A percentile compares a stretch with the other conserved stretches of the same genome.
phyloP scores from a whole-genome alignment of 2,888 invertebrate genomes.

The Chrysodeixis includens region DNA sequence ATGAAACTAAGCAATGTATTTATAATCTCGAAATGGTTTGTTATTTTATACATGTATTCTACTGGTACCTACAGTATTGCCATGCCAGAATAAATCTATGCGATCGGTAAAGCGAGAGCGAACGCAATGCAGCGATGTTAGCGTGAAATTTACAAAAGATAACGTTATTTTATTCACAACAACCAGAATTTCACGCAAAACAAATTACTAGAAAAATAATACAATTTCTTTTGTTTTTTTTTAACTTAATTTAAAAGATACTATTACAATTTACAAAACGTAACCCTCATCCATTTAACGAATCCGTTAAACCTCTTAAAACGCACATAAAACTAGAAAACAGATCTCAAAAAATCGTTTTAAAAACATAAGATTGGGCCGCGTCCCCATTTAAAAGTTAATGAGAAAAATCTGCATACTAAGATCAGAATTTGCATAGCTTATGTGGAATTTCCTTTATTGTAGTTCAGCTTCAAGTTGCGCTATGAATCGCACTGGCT shows the following conservation, averaged over 20 bases:
- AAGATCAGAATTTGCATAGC: slow-evolving; percentile 58
- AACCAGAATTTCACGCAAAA: not conserved
- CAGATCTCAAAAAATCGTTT: slow-evolving; percentile 31
- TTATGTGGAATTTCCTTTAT: slow-evolving; percentile 55
- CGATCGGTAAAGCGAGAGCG: no score
- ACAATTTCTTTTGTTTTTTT: not conserved
- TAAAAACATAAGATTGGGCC: slow-evolving; percentile 22
- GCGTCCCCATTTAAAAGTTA: slow-evolving; percentile 52
- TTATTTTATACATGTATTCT: no score
- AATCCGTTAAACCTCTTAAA: slow-evolving; percentile 28
- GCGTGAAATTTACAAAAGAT: not conserved
- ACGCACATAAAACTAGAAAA: slow-evolving; percentile 24
- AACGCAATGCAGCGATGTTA: not conserved
- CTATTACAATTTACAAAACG: not conserved
- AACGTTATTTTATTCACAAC: not conserved
- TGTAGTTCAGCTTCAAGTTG: slow-evolving; percentile 24
- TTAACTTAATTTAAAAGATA: not conserved
- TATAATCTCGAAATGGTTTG: no score
- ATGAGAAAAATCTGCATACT: slow-evolving; percentile 63
- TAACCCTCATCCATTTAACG: not conserved
- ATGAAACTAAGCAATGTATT: no score
- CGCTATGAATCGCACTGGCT: slow-evolving; percentile 27
- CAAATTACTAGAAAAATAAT: not conserved
- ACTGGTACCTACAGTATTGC: no score
- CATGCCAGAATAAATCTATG: no score